These are phyloP conservation scores for Hydra vulgaris DNA, from an alignment of 30 jellyfish, hydroid and myxozoan species.

Conservation along the genomic window DNA sequence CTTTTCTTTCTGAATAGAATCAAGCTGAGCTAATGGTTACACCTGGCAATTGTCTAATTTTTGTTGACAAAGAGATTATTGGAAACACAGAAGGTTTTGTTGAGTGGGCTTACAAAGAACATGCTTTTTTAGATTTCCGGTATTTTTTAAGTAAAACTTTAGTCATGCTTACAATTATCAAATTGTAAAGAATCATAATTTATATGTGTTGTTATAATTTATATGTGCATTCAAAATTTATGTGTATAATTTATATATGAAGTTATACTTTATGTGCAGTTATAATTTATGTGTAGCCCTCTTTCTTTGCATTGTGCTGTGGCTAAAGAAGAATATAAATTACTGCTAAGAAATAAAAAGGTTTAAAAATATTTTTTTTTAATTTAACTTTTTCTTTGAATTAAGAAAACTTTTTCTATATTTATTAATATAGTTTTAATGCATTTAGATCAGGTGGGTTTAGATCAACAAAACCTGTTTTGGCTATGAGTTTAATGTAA, in stretches of 20 bases:
- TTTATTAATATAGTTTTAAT: too few species aligned
- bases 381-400: neutral
- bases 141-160: neutral
- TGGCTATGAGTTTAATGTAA: too few species aligned
- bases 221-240: too few species aligned
- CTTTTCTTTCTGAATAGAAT: neutral
- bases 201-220: too few species aligned
- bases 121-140: constrained; percentile 77
- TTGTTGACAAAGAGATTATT: constrained; percentile 33
- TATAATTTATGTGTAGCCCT: constrained; percentile 39
- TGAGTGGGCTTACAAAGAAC: constrained; percentile 27
- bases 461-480: too few species aligned
- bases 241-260: neutral
- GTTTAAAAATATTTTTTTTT: constrained; percentile 18
- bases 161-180: too few species aligned
- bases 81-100: constrained; percentile 59
- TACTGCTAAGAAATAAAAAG: constrained; percentile 29
- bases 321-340: constrained; percentile 75
- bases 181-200: too few species aligned
- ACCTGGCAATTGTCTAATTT: constrained; percentile 43
- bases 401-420: too few species aligned
- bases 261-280: neutral
- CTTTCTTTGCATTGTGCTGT: constrained; percentile 69
- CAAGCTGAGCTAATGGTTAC: neutral
- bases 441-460: too few species aligned